Percentiles rank a stretch among this genome's conserved stretches.
phyloP scores from a whole-genome alignment of 2,797 vertebrate species.

The Alfaro cultratus region DNA sequence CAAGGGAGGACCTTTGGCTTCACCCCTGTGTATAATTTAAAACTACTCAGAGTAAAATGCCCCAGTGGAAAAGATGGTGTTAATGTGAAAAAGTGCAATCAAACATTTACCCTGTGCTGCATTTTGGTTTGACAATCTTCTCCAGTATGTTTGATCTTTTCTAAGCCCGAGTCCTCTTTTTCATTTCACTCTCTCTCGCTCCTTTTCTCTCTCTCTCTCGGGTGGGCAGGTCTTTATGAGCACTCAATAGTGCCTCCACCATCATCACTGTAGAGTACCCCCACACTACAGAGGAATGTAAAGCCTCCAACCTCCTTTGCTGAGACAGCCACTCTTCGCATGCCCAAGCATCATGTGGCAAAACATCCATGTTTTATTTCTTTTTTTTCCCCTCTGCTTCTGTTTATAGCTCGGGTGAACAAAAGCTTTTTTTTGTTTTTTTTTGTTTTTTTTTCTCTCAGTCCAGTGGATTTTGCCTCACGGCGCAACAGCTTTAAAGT shows the following conservation, averaged over 20 bases:
- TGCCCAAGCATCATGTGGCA: slow-evolving; percentile 49
- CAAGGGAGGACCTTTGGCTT: slow-evolving; percentile 10
- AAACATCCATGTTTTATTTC: slow-evolving; percentile 63
- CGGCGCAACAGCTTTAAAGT: slow-evolving; percentile 43
- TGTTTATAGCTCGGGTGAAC: slow-evolving; percentile 66
- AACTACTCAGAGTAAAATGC: neutral
- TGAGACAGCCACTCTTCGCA: slow-evolving; percentile 50
- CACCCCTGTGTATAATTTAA: neutral
- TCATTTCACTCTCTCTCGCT: slow-evolving; percentile 47
- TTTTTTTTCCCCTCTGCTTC: slow-evolving; percentile 60
- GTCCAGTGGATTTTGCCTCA: slow-evolving; percentile 55
- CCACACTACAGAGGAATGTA: slow-evolving; percentile 55
- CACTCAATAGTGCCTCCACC: slow-evolving; percentile 64
- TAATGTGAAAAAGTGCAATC: slow-evolving; percentile 24
- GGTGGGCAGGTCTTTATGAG: slow-evolving; percentile 71
- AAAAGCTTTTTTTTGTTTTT: slow-evolving; percentile 53
- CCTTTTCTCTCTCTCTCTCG: slow-evolving; percentile 50
- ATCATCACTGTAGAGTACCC: slow-evolving; percentile 50
- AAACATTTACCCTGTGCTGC: slow-evolving; percentile 32
- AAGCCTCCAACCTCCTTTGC: slow-evolving; percentile 56
- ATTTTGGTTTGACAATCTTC: slow-evolving; percentile 36
- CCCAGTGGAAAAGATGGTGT: neutral
- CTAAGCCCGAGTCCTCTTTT: slow-evolving; percentile 52
- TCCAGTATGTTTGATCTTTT: slow-evolving; percentile 57
- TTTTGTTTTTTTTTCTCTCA: neutral